These are phyloP conservation scores for Calyptomena viridis DNA, from an alignment of 2,113 vertebrate species.

Conservation along the genomic window DNA sequence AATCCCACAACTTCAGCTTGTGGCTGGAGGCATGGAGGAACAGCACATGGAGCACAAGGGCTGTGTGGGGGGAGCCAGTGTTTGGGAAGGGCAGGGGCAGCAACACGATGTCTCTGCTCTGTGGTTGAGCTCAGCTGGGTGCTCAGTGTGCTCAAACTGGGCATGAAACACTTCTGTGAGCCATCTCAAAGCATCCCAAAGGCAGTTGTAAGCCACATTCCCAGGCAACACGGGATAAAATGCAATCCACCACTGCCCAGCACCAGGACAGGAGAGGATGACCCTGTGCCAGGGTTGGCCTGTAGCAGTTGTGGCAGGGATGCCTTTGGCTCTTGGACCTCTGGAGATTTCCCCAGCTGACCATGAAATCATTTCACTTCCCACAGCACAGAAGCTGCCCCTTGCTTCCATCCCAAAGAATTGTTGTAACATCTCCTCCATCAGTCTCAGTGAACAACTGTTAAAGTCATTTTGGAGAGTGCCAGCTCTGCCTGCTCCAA, in stretches of 20 bases:
- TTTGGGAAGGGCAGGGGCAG: background rate
- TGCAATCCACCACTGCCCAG: background rate
- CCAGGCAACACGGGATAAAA: background rate
- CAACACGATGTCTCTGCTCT: fast-evolving
- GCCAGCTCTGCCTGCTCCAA: background rate
- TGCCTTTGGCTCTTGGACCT: background rate
- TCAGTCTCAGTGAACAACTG: background rate
- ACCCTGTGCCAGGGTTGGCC: background rate
- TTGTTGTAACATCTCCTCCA: background rate
- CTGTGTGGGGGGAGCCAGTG: background rate
- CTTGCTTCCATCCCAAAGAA: background rate
- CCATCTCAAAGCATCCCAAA: background rate
- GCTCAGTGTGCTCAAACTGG: background rate
- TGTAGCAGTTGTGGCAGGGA: background rate
- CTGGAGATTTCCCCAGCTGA: background rate
- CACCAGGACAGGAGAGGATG: background rate
- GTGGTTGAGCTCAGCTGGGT: background rate
- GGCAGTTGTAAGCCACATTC: background rate
- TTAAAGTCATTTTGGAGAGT: background rate
- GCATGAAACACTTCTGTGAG: background rate
- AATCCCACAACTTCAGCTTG: background rate
- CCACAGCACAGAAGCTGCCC: background rate
- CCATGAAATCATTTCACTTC: background rate
- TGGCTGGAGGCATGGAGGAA: background rate
- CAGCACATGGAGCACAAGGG: background rate